Percentiles rank a stretch among this genome's conserved stretches.
Conservation (phyloP, 2,888 invertebrate species). For the Leptinotarsa juncta region DNA sequence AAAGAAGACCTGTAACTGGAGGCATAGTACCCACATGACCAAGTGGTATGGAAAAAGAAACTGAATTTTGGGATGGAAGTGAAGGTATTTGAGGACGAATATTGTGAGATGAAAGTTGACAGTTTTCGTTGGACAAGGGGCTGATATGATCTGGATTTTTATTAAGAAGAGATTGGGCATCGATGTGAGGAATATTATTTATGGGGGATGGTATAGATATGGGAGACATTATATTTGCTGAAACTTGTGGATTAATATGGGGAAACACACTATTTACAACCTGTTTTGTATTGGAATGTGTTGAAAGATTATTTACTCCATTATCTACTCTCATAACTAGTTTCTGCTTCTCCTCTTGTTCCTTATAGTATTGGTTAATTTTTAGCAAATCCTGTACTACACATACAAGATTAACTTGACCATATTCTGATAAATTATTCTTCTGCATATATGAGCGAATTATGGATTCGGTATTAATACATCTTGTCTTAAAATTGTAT, state of each 20-base stretch:
- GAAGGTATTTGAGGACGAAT: not conserved
- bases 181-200: not conserved
- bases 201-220: not conserved
- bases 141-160: not conserved
- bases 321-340: not conserved
- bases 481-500: constrained; percentile 56
- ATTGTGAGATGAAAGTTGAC: not conserved
- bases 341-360: constrained; percentile 23
- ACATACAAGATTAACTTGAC: constrained; percentile 51
- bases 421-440: constrained; percentile 50
- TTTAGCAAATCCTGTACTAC: constrained; percentile 48
- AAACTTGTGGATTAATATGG: not conserved
- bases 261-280: constrained; percentile 1
- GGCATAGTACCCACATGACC: constrained; percentile 1
- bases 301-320: not conserved
- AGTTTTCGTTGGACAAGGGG: not conserved
- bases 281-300: not conserved
- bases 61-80: not conserved
- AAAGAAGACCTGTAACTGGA: not conserved
- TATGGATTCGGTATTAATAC: constrained; percentile 53
- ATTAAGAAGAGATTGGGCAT: not conserved
- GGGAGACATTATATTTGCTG: not conserved
- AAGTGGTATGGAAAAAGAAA: not conserved
- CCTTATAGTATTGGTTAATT: constrained; percentile 31
- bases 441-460: constrained; percentile 51